phyloP scores from a whole-genome alignment of 2,113 vertebrate species.

The Chionis minor region DNA sequence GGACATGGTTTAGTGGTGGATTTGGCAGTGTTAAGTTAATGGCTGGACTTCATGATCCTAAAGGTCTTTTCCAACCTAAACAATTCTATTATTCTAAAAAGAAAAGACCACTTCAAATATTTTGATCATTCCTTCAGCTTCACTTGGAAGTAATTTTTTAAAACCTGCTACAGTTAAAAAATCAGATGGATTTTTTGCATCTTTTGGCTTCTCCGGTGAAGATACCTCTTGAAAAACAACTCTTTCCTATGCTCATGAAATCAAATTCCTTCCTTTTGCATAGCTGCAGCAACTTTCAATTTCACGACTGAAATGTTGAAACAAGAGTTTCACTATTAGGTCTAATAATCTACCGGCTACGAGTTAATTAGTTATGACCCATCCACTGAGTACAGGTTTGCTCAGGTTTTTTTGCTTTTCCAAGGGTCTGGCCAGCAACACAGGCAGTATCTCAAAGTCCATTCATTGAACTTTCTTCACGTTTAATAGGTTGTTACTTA shows the following conservation, averaged over 20 bases:
- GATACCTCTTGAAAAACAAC: background rate
- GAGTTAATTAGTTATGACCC: background rate
- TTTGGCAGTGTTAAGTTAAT: background rate
- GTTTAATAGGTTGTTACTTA: background rate
- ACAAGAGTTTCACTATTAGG: background rate
- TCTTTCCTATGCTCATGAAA: background rate
- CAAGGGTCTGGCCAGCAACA: background rate
- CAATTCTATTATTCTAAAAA: background rate
- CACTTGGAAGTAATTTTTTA: background rate
- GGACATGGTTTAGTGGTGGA: background rate
- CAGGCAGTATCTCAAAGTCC: background rate
- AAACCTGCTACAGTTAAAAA: background rate
- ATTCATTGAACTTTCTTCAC: background rate
- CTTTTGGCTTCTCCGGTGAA: background rate
- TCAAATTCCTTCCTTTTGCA: background rate
- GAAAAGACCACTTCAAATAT: background rate
- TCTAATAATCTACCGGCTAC: background rate
- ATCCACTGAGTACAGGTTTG: background rate
- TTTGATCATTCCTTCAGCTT: background rate
- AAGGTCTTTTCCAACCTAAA: background rate
- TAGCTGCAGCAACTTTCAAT: background rate
- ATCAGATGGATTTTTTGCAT: background rate
- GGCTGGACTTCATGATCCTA: background rate
- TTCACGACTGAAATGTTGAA: background rate
- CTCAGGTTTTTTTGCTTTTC: background rate